Evolutionary conservation across 2,113 vertebrate species (phyloP).

Genomic region (Indicator maculatus): DNA sequence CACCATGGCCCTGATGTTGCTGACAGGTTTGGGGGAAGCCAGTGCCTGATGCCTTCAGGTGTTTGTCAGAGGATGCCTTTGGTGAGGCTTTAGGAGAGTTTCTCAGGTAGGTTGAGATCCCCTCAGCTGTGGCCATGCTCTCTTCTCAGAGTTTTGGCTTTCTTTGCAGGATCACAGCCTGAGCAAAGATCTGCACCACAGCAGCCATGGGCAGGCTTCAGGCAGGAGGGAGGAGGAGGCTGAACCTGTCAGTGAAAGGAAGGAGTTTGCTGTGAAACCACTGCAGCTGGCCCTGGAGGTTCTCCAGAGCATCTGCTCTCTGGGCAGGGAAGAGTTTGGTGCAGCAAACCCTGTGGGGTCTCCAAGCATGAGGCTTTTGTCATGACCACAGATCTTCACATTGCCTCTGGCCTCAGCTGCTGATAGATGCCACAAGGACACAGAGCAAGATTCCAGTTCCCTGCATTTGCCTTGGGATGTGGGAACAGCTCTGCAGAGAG

Average conservation of each 20-base stretch:
- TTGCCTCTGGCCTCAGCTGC: background rate
- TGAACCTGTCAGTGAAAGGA: background rate
- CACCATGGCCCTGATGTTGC: background rate
- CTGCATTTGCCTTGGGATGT: background rate
- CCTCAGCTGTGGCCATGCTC: background rate
- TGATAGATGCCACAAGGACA: background rate
- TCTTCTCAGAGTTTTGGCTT: background rate
- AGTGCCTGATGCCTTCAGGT: background rate
- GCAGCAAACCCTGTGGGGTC: background rate
- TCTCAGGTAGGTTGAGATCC: background rate
- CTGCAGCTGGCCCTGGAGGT: background rate
- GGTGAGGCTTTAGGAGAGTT: background rate
- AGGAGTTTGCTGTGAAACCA: background rate
- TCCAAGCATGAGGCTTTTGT: background rate
- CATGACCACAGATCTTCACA: background rate
- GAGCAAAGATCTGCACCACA: background rate
- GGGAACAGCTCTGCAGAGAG: background rate
- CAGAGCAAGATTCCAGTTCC: background rate
- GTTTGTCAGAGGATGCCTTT: background rate
- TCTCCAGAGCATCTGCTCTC: background rate
- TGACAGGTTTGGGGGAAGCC: background rate
- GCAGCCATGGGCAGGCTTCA: background rate
- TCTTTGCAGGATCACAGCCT: background rate
- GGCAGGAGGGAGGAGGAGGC: background rate
- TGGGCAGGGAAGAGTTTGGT: background rate